Conservation (phyloP, 2,113 vertebrate genomes). For the Bos taurus region DNA sequence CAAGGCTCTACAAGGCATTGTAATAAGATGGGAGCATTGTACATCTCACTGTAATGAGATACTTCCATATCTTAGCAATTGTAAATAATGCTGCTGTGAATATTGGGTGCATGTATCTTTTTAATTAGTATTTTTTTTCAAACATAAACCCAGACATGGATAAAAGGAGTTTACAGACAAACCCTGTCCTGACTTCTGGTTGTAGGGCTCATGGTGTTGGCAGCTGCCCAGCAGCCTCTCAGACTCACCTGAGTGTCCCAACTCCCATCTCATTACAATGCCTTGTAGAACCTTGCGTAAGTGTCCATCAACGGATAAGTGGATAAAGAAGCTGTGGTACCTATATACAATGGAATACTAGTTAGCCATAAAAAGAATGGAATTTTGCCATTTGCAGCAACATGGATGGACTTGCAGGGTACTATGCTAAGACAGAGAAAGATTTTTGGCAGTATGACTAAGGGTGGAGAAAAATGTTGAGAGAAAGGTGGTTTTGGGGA, state of each 20-base stretch:
- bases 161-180: not conserved
- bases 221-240: not conserved
- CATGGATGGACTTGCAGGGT: not conserved
- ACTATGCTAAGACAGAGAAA: not conserved
- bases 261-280: not conserved
- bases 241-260: not conserved
- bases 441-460: not conserved
- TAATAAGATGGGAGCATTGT: not conserved
- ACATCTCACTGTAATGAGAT: not conserved
- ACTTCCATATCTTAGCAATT: not conserved
- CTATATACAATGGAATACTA: not conserved
- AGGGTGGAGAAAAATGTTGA: not conserved
- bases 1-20: not conserved
- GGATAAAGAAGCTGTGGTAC: not conserved
- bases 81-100: not conserved
- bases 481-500: not conserved
- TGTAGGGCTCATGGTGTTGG: not conserved
- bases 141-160: not conserved
- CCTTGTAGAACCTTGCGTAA: not conserved
- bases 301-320: not conserved
- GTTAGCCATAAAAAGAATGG: not conserved
- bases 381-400: not conserved
- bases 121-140: not conserved
- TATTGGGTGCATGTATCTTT: not conserved
- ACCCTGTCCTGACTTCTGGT: not conserved